Conservation (phyloP, 2,113 vertebrate genomes). For the Dromaius novaehollandiae region DNA sequence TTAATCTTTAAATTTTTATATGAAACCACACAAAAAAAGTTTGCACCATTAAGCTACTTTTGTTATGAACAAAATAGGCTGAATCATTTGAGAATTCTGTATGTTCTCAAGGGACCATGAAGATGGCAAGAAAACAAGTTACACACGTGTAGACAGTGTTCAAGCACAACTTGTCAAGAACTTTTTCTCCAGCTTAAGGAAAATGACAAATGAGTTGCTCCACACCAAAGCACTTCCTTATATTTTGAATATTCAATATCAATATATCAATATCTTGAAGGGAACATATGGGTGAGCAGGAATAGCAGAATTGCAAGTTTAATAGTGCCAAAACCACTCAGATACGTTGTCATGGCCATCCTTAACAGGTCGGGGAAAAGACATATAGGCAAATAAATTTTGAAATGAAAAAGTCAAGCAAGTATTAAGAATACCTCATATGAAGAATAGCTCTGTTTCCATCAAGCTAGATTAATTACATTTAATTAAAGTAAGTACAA, state of each 20-base stretch:
- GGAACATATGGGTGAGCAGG: not conserved
- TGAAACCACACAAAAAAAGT: not conserved
- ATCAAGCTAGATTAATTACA: not conserved
- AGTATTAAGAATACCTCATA: not conserved
- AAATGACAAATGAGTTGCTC: not conserved
- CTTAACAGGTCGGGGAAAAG: not conserved
- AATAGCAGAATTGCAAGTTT: not conserved
- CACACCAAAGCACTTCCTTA: not conserved
- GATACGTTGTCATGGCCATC: not conserved
- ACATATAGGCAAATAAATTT: not conserved
- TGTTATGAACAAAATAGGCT: too few species aligned
- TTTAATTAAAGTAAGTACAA: not conserved
- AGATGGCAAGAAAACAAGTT: not conserved
- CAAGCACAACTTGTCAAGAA: not conserved
- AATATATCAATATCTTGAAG: too few species aligned
- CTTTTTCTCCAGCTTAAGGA: not conserved
- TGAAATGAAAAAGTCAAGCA: not conserved
- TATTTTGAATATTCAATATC: not conserved
- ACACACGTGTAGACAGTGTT: fast-evolving
- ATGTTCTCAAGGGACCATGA: not conserved
- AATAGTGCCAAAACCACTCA: not conserved
- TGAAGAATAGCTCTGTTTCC: not conserved
- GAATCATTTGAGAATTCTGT: too few species aligned
- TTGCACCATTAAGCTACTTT: not conserved
- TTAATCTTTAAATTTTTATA: not conserved